phyloP scores from a whole-genome alignment of 2,113 vertebrate genomes.

The Amphilophus citrinellus region DNA sequence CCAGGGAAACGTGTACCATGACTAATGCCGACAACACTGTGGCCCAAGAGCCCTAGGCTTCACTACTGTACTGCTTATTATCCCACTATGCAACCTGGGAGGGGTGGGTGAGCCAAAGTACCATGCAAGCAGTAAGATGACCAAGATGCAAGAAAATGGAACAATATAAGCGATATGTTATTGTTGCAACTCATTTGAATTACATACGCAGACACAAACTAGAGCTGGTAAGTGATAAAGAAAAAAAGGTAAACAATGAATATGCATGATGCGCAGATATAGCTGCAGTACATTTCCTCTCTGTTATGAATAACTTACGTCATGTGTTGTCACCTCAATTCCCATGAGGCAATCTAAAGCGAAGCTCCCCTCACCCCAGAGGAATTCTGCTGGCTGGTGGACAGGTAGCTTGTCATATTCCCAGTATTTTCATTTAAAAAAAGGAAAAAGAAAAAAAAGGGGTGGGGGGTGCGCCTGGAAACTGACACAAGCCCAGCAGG shows the following conservation, averaged over 20 bases:
- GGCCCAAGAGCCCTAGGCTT: conserved; percentile 62
- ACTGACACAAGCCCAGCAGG: conserved; percentile 83
- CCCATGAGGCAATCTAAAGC: conserved; percentile 71
- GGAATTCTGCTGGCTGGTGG: conserved; percentile 78
- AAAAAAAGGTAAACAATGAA: conserved; percentile 77
- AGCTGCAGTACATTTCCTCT: conserved; percentile 55
- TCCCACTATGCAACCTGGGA: conserved; percentile 42
- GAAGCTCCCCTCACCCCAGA: conserved; percentile 72
- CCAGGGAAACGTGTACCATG: conserved; percentile 75
- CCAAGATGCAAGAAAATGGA: conserved; percentile 36
- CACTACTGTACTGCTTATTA: conserved; percentile 48
- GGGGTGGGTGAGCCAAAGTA: conserved; percentile 20
- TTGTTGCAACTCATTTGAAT: conserved; percentile 58
- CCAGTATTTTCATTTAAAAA: conserved; percentile 66
- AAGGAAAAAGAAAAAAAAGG: conserved; percentile 41
- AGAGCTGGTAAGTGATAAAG: conserved; percentile 48
- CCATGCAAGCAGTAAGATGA: conserved; percentile 25
- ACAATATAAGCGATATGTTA: conserved; percentile 53
- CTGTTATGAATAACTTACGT: conserved; percentile 80
- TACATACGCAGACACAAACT: conserved; percentile 42
- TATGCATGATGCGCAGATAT: conserved; percentile 76
- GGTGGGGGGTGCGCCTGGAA: conserved; percentile 63
- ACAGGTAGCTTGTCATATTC: conserved; percentile 82
- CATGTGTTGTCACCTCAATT: conserved; percentile 79
- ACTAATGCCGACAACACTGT: conserved; percentile 75